These are phyloP conservation scores for Dynastes tityus DNA, from an alignment of 2,888 invertebrate species.

Conservation along the genomic window DNA sequence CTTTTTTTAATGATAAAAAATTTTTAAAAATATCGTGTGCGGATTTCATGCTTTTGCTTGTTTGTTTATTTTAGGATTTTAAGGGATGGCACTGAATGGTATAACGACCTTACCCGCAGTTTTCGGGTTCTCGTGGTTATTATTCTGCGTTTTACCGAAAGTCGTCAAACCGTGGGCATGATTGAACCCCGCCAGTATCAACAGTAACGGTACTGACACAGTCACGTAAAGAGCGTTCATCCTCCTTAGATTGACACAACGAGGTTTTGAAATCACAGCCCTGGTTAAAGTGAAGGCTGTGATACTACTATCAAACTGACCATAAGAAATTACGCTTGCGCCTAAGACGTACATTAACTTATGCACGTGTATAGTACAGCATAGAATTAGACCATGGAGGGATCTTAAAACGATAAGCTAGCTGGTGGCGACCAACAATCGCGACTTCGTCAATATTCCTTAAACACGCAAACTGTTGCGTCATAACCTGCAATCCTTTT, in stretches of 20 bases:
- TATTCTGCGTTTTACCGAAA: conserved; percentile 67
- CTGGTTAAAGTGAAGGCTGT: conserved; percentile 62
- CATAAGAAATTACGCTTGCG: conserved; percentile 55
- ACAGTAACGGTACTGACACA: conserved; percentile 73
- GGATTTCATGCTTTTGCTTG: neutral
- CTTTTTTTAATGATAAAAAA: no score
- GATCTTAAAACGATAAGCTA: conserved; percentile 67
- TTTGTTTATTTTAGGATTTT: conserved; percentile 29
- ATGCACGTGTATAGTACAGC: conserved; percentile 64
- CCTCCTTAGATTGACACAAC: conserved; percentile 58
- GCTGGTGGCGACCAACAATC: conserved; percentile 52
- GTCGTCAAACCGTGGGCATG: conserved; percentile 70
- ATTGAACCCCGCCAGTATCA: conserved; percentile 71
- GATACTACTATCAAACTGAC: conserved; percentile 53
- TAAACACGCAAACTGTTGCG: conserved; percentile 68
- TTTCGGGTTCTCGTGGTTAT: conserved; percentile 58
- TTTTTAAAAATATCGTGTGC: conserved; percentile 9
- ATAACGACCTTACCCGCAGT: conserved; percentile 24
- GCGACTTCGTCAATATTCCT: conserved; percentile 62
- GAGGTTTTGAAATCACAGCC: conserved; percentile 64
- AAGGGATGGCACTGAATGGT: conserved; percentile 55
- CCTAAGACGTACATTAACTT: conserved; percentile 59
- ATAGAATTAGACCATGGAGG: conserved; percentile 64
- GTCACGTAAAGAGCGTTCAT: conserved; percentile 70
- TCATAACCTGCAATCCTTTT: conserved; percentile 59